A percentile compares a stretch with the other conserved stretches of the same genome.
Conservation (phyloP, 2,113 vertebrate genomes). For the Charina bottae region DNA sequence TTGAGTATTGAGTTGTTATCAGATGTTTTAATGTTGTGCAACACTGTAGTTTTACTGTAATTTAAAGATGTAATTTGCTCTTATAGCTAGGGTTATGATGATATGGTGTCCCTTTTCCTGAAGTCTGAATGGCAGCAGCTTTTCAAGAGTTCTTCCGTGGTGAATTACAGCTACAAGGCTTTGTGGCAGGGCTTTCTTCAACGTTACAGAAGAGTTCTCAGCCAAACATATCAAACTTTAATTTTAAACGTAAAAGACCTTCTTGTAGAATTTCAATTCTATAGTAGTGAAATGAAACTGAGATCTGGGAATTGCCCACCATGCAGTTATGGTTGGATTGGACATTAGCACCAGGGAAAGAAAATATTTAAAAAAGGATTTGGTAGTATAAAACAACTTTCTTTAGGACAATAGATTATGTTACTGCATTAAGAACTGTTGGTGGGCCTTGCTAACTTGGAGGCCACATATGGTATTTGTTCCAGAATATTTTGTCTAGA, state of each 20-base stretch:
- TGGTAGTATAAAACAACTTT: not conserved
- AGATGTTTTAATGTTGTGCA: not conserved
- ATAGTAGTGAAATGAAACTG: not conserved
- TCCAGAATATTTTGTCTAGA: not conserved
- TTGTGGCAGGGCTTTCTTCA: not conserved
- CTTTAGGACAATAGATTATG: not conserved
- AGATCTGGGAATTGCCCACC: not conserved
- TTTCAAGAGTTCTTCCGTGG: not conserved
- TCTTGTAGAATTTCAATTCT: not conserved
- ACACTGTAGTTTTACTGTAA: not conserved
- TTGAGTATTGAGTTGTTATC: not conserved
- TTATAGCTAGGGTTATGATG: not conserved
- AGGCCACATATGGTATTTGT: not conserved
- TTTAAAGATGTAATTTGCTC: constrained; percentile 1
- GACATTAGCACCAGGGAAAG: not conserved
- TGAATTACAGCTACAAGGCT: not conserved
- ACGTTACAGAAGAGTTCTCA: not conserved
- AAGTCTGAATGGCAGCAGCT: not conserved
- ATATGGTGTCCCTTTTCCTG: not conserved
- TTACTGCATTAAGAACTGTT: not conserved
- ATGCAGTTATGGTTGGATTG: not conserved
- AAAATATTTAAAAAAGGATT: not conserved
- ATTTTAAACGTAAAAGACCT: not conserved
- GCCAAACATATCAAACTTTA: not conserved
- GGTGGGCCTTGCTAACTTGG: not conserved